Conservation (phyloP, 1,140 invertebrate species). For the Brachionus manjavacas region DNA sequence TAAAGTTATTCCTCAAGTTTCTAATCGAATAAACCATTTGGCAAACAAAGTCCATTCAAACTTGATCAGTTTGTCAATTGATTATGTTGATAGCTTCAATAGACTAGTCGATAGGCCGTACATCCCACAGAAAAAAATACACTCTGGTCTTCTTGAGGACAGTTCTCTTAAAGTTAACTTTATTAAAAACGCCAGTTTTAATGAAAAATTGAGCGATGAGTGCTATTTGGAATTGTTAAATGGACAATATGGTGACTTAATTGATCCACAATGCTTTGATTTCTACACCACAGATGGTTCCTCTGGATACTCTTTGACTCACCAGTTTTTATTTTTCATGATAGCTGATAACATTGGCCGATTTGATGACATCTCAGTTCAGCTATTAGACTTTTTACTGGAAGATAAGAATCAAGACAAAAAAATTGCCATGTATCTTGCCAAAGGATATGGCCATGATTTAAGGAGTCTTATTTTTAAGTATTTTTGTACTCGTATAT, state of each 20-base stretch:
- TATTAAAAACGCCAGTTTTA: background rate
- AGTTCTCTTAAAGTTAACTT: background rate
- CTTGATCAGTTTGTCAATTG: background rate
- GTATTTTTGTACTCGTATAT: background rate
- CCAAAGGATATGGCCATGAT: background rate
- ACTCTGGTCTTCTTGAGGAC: background rate
- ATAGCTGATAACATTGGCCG: background rate
- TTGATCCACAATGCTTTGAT: background rate
- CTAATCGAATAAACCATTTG: background rate
- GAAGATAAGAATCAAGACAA: background rate
- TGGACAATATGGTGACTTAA: background rate
- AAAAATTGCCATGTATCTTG: background rate
- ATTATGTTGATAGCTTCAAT: background rate
- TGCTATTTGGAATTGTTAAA: constrained; percentile 7
- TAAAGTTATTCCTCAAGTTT: background rate
- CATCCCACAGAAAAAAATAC: background rate
- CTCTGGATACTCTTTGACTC: constrained; percentile 29
- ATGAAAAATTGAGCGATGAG: constrained; percentile 19
- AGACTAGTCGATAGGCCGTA: background rate
- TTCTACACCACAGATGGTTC: background rate
- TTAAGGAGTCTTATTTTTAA: background rate
- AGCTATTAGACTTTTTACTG: background rate
- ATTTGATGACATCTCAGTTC: background rate
- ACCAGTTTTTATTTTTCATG: constrained; percentile 38
- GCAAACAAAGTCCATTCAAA: background rate